These are phyloP conservation scores for Pseudolycoriella hygida DNA, from an alignment of 2,888 invertebrate genomes.

Conservation along the genomic window DNA sequence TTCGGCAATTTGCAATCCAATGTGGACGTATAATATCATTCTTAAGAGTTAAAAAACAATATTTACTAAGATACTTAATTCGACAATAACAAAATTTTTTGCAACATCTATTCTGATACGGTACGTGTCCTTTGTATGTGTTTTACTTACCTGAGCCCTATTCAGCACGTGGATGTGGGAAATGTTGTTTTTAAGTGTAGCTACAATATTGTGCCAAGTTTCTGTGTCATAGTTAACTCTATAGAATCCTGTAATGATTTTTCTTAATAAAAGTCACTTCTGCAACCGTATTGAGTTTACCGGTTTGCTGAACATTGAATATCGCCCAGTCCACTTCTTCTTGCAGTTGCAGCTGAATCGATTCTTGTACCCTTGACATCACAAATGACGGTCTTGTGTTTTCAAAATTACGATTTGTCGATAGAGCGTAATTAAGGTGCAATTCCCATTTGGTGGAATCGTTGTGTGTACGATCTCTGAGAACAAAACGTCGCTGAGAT, in stretches of 20 bases:
- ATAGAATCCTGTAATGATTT: slow-evolving; percentile 37
- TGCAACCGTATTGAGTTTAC: slow-evolving; percentile 14
- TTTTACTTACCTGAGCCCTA: slow-evolving; percentile 47
- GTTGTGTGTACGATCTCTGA: slow-evolving; percentile 9
- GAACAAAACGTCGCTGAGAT: slow-evolving; percentile 18
- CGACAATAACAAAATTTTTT: too few species aligned
- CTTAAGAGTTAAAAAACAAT: too few species aligned
- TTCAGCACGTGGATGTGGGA: slow-evolving; percentile 42
- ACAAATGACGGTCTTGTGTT: background rate
- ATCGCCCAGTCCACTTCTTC: slow-evolving; percentile 35
- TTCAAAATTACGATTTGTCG: slow-evolving; percentile 24
- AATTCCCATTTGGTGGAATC: slow-evolving; percentile 6
- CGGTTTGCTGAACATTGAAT: slow-evolving; percentile 41
- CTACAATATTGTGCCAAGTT: slow-evolving; percentile 35
- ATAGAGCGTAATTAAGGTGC: slow-evolving; percentile 16
- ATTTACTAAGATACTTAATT: too few species aligned
- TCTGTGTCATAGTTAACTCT: slow-evolving; percentile 45
- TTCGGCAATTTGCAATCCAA: too few species aligned
- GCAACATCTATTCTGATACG: too few species aligned
- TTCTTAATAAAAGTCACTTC: background rate
- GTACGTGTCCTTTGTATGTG: too few species aligned
- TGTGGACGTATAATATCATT: too few species aligned
- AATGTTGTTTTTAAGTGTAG: slow-evolving; percentile 28
- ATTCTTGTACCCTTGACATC: background rate
- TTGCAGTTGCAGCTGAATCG: background rate